Evolutionary conservation across 2,797 vertebrate genomes (phyloP).

Genomic region (Momotus momota): DNA sequence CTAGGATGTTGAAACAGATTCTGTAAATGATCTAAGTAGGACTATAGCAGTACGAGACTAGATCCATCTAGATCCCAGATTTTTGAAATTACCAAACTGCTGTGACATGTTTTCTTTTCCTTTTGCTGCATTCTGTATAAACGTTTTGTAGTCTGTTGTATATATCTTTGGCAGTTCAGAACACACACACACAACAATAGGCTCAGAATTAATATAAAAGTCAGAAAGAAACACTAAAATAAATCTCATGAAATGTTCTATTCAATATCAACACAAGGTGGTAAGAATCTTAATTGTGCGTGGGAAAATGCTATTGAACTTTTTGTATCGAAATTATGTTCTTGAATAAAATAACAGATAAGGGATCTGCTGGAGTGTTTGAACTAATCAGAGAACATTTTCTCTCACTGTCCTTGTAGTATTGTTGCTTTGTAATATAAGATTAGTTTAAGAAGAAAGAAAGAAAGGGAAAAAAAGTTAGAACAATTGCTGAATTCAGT

Average conservation of each 20-base stretch:
- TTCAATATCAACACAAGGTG: background rate
- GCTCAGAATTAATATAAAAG: background rate
- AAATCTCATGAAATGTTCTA: background rate
- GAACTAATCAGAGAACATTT: slow-evolving; percentile 24
- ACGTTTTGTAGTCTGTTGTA: background rate
- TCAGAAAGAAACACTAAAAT: background rate
- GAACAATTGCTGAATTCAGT: background rate
- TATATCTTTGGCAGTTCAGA: background rate
- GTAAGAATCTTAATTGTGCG: slow-evolving; percentile 11
- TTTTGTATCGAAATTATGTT: slow-evolving; percentile 19
- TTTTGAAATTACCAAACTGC: background rate
- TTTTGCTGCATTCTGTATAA: background rate
- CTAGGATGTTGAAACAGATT: background rate
- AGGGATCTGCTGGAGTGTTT: background rate
- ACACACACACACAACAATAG: background rate
- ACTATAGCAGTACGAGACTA: background rate
- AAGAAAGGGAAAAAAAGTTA: background rate
- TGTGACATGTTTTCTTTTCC: background rate
- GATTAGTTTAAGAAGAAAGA: background rate
- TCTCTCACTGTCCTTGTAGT: background rate
- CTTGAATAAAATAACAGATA: slow-evolving; percentile 32
- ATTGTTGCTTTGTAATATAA: slow-evolving; percentile 3
- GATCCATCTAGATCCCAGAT: background rate
- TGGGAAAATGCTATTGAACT: slow-evolving; percentile 2
- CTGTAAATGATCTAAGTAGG: background rate